phyloP scores from a whole-genome alignment of 1,140 invertebrate genomes.

The Ditylenchus dipsaci region DNA sequence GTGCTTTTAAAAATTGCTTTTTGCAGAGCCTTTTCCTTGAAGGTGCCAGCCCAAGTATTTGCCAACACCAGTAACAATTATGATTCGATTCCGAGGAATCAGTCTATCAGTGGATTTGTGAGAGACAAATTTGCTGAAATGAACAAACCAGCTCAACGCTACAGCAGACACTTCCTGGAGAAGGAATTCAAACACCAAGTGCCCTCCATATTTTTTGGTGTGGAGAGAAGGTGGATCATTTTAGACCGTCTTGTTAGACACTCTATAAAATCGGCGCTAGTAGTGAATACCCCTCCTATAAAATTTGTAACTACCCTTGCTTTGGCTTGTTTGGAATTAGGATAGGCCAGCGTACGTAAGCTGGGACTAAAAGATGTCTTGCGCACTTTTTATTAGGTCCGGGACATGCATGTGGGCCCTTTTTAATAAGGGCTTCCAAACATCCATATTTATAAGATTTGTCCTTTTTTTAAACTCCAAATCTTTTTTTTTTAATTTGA shows the following conservation, averaged over 20 bases:
- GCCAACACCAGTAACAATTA: not conserved
- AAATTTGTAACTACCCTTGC: not conserved
- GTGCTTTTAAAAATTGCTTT: not conserved
- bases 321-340: not conserved
- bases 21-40: not conserved
- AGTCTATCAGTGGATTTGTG: slow-evolving; percentile 25
- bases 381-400: no score
- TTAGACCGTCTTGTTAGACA: not conserved
- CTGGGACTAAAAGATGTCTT: no score
- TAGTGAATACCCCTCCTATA: no score
- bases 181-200: slow-evolving; percentile 4
- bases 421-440: no score
- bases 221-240: not conserved
- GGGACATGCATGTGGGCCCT: no score
- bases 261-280: no score
- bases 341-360: no score
- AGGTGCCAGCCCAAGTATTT: not conserved
- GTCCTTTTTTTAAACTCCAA: no score
- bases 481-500: no score
- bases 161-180: slow-evolving; percentile 25
- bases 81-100: slow-evolving; percentile 22
- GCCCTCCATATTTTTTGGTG: not conserved
- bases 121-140: slow-evolving; percentile 29
- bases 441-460: no score
- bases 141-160: slow-evolving; percentile 14